Evolutionary conservation across 1,140 invertebrate genomes (phyloP).

Genomic region (Telenomus remus): DNA sequence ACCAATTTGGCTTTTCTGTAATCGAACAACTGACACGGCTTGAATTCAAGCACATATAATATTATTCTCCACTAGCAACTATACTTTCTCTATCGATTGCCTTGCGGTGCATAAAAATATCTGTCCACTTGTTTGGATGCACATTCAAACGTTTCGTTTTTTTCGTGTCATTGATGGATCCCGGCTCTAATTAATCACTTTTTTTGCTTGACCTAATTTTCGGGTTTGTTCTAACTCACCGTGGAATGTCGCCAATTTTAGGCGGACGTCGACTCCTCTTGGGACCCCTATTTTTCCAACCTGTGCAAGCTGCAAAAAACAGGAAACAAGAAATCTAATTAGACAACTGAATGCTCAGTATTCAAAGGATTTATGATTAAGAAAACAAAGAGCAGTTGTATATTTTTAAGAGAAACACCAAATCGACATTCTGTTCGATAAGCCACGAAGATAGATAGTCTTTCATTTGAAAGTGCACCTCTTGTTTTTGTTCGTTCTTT

Average conservation of each 20-base stretch:
- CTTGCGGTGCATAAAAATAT: too few relatives aligned
- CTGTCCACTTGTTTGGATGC: too few relatives aligned
- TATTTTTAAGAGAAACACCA: neutral
- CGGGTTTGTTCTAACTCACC: neutral
- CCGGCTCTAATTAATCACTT: neutral
- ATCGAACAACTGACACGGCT: too few relatives aligned
- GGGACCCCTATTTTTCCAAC: constrained; percentile 2
- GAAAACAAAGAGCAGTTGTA: neutral
- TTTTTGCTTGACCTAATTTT: neutral
- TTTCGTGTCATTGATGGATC: neutral
- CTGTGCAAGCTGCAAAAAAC: constrained; percentile 3
- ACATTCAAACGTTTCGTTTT: too few relatives aligned
- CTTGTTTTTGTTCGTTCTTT: too few relatives aligned
- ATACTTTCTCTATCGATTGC: too few relatives aligned
- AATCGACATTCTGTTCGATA: constrained; percentile 19
- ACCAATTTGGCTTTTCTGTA: too few relatives aligned
- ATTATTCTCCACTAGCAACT: too few relatives aligned
- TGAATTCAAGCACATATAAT: too few relatives aligned
- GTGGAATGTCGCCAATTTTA: constrained; percentile 14
- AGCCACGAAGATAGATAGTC: constrained; percentile 16
- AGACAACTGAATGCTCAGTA: neutral
- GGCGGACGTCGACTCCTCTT: constrained; percentile 6
- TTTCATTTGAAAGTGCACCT: constrained; percentile 5
- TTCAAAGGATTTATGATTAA: neutral
- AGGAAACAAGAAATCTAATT: neutral